phyloP scores from a whole-genome alignment of 2,113 vertebrate species.

The Amblyornis subalaris region DNA sequence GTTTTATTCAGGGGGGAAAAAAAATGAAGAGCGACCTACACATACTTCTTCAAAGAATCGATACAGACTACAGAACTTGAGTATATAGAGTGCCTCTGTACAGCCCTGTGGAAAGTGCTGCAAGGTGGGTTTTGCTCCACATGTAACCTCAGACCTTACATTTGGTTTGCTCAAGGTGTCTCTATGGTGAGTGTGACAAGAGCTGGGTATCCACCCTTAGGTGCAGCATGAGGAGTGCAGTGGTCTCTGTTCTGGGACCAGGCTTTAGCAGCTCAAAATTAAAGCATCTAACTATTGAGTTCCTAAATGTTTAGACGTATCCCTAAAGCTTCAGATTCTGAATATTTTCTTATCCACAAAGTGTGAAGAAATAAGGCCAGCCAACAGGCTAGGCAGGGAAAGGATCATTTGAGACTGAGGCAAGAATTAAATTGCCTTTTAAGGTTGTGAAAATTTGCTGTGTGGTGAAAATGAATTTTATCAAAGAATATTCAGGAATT shows the following conservation, averaged over 20 bases:
- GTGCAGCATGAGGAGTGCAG: background rate
- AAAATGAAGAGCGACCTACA: background rate
- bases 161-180: rapidly evolving
- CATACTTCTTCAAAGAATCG: background rate
- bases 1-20: background rate
- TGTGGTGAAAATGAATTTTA: background rate
- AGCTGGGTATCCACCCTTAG: background rate
- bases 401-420: background rate
- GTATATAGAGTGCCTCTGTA: background rate
- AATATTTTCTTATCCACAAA: background rate
- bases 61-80: background rate
- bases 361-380: background rate
- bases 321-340: background rate
- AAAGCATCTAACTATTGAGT: background rate
- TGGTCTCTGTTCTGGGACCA: background rate
- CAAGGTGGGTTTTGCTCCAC: background rate
- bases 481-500: background rate
- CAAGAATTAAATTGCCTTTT: background rate
- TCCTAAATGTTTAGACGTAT: background rate
- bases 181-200: background rate
- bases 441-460: background rate
- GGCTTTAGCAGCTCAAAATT: background rate
- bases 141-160: background rate
- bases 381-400: background rate
- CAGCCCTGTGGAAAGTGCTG: background rate